These are phyloP conservation scores for Nebria ingens DNA, from an alignment of 1,140 invertebrate genomes.

Conservation along the genomic window DNA sequence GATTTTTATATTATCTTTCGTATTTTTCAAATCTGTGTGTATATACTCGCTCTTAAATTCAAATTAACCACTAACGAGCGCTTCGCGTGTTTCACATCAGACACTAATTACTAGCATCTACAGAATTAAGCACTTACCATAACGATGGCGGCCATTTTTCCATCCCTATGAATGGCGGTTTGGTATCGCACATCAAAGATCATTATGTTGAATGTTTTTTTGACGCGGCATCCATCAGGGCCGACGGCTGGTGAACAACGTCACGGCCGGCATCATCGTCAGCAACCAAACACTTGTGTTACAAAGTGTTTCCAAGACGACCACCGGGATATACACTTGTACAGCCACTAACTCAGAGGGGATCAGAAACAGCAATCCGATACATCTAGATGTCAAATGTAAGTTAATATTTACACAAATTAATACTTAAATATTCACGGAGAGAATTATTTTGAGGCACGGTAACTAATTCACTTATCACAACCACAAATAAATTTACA, in stretches of 20 bases:
- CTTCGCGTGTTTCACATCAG: neutral
- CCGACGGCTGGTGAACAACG: slow-evolving; percentile 30
- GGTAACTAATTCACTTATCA: no score
- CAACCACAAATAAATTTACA: no score
- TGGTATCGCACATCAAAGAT: neutral
- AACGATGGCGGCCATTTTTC: neutral
- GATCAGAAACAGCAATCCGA: slow-evolving; percentile 27
- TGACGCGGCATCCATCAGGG: slow-evolving; percentile 15
- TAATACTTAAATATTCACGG: no score
- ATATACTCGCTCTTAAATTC: slow-evolving; percentile 7
- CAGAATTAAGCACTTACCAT: neutral
- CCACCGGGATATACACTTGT: slow-evolving; percentile 41
- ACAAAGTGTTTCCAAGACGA: slow-evolving; percentile 36
- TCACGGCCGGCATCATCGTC: slow-evolving; percentile 31
- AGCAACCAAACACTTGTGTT: slow-evolving; percentile 33
- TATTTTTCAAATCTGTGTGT: no score
- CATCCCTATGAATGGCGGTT: neutral
- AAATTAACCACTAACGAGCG: neutral
- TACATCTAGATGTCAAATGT: slow-evolving; percentile 32
- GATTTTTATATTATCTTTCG: no score
- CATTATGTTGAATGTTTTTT: neutral
- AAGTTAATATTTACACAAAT: neutral
- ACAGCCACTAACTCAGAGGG: slow-evolving; percentile 41
- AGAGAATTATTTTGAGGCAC: no score
- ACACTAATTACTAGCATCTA: neutral